phyloP scores from a whole-genome alignment of 2,888 invertebrate genomes.

The Drosophila melanosoma region DNA sequence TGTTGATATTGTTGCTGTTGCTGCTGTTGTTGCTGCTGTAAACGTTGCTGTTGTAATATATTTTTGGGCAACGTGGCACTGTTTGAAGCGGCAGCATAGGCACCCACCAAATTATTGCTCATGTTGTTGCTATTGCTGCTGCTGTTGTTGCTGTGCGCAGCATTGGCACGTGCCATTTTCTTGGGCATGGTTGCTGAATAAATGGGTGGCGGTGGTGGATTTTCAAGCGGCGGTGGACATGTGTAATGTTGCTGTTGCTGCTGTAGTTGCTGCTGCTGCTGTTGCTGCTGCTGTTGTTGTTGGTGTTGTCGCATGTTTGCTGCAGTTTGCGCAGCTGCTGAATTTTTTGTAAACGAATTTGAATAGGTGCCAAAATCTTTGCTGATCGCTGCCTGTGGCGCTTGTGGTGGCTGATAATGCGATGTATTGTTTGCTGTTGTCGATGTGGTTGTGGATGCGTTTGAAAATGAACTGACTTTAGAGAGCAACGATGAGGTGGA shows the following conservation, averaged over 20 bases:
- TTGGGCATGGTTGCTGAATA: conserved; percentile 83
- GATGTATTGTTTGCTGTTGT: conserved; percentile 58
- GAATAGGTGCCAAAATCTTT: conserved; percentile 74
- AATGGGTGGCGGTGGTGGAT: conserved; percentile 84
- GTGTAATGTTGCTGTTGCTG: conserved; percentile 80
- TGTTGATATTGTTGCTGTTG: conserved; percentile 73
- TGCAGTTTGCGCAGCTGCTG: conserved; percentile 77
- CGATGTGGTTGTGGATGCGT: conserved; percentile 64
- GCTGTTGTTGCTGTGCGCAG: conserved; percentile 44
- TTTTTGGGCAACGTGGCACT: conserved; percentile 82
- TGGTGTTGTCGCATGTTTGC: conserved; percentile 69
- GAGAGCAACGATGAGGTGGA: conserved; percentile 83
- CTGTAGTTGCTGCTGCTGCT: conserved; percentile 55
- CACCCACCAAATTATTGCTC: conserved; percentile 59
- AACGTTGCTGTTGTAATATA: conserved; percentile 70
- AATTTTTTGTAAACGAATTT: conserved; percentile 81
- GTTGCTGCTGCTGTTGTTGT: conserved; percentile 58
- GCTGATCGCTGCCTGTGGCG: conserved; percentile 53
- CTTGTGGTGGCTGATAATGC: conserved; percentile 75
- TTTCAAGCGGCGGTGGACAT: conserved; percentile 84
- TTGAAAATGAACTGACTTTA: conserved; percentile 82
- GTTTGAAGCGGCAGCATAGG: conserved; percentile 74
- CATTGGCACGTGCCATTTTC: conserved; percentile 61
- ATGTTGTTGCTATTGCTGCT: conserved; percentile 39
- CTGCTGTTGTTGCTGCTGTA: conserved; percentile 68